Conservation (phyloP, 2,888 invertebrate genomes). For the Yponomeuta evonymella region DNA sequence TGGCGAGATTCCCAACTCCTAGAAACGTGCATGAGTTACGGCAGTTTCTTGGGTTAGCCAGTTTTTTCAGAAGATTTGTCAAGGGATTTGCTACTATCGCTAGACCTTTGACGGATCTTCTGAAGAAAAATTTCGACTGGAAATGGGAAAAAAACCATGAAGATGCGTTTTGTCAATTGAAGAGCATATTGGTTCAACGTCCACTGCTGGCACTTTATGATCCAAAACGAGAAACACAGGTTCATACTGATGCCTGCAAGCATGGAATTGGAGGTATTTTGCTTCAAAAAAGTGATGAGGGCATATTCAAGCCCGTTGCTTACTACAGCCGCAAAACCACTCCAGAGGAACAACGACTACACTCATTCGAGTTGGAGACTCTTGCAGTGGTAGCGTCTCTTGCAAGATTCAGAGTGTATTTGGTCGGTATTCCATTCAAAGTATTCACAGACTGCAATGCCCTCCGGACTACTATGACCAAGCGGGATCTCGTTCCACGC, state of each 20-base stretch:
- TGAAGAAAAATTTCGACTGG: constrained; percentile 10
- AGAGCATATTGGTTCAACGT: not conserved
- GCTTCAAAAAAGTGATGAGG: constrained; percentile 12
- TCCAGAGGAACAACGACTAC: constrained; percentile 8
- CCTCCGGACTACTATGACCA: constrained; percentile 22
- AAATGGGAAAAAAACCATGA: not conserved
- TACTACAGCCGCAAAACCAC: constrained; percentile 13
- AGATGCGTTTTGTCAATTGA: no score
- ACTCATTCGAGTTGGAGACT: constrained; percentile 6
- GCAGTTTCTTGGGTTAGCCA: constrained; percentile 24
- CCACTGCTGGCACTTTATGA: constrained; percentile 13
- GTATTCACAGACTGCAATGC: constrained; percentile 28
- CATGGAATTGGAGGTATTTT: constrained; percentile 14
- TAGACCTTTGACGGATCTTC: constrained; percentile 9
- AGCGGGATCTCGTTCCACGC: constrained; percentile 25
- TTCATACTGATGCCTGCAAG: constrained; percentile 14
- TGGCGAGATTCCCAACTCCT: constrained; percentile 21
- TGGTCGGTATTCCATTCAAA: constrained; percentile 26
- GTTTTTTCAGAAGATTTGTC: constrained; percentile 27
- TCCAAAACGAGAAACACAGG: constrained; percentile 11
- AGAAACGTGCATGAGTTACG: constrained; percentile 21
- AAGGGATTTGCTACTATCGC: constrained; percentile 16
- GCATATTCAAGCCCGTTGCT: constrained; percentile 21
- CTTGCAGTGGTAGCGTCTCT: constrained; percentile 24
- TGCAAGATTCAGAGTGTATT: constrained; percentile 25